Evolutionary conservation across 1,140 invertebrate genomes (phyloP).

Genomic region (Oryctes rhinoceros): DNA sequence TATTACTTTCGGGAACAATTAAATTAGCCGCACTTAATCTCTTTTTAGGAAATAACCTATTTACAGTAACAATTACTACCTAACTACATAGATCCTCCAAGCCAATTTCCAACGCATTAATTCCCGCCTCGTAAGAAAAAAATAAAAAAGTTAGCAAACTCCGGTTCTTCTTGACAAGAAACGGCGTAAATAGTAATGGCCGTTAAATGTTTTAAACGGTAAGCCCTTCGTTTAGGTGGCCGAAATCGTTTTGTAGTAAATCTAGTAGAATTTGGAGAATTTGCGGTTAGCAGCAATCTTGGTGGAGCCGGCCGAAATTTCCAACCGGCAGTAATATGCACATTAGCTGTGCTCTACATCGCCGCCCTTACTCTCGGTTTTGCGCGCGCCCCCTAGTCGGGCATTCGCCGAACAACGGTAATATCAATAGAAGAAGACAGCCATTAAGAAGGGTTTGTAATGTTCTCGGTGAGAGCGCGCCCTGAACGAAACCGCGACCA

Average conservation of each 20-base stretch:
- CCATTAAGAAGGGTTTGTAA: slow-evolving; percentile 20
- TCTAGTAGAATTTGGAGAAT: slow-evolving; percentile 27
- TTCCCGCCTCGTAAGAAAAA: not conserved
- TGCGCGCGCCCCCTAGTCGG: not conserved
- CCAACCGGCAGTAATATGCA: slow-evolving; percentile 14
- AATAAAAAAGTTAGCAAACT: not conserved
- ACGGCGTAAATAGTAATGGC: not conserved
- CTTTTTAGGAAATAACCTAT: not conserved
- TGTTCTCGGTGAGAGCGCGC: not conserved
- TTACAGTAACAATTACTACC: not conserved
- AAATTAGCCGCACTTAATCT: too few species aligned
- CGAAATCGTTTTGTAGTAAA: slow-evolving; percentile 18
- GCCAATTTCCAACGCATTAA: not conserved
- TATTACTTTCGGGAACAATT: too few species aligned
- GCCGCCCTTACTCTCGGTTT: not conserved
- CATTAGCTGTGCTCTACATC: slow-evolving; percentile 2
- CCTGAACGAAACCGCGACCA: not conserved
- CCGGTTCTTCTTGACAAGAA: not conserved
- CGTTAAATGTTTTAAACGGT: not conserved
- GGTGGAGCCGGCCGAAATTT: not conserved
- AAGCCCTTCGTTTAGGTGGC: not conserved
- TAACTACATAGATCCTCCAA: not conserved
- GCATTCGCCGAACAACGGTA: not conserved
- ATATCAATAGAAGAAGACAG: slow-evolving; percentile 33
- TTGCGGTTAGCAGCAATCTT: slow-evolving; percentile 16